A percentile compares a stretch with the other conserved stretches of the same genome.
phyloP scores from a whole-genome alignment of 2,888 invertebrate genomes.

The Teleiodes luculella region DNA sequence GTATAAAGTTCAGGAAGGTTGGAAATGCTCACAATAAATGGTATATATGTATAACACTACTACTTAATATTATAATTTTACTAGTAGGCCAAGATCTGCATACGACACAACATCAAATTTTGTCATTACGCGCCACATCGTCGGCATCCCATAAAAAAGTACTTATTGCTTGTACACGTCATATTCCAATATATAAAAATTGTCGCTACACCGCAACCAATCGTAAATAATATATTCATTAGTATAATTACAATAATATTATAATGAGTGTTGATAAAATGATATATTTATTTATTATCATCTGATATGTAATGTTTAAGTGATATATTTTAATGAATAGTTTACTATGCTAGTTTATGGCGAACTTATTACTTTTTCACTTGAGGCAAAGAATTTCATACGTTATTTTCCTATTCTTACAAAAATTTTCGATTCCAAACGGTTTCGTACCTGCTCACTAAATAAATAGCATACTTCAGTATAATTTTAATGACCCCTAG shows the following conservation, averaged over 20 bases:
- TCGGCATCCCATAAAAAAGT: conserved; percentile 69
- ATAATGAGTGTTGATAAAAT: conserved; percentile 30
- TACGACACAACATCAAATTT: conserved; percentile 71
- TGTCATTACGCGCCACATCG: conserved; percentile 54
- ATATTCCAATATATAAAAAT: conserved; percentile 49
- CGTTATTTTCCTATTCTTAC: too few species aligned
- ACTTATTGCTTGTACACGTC: conserved; percentile 79
- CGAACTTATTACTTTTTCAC: not conserved
- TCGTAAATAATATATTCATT: conserved; percentile 55
- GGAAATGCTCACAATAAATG: too few species aligned
- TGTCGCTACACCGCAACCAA: conserved; percentile 70
- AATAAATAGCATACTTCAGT: too few species aligned
- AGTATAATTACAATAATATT: conserved; percentile 41
- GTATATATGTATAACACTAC: too few species aligned
- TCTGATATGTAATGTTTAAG: conserved; percentile 51
- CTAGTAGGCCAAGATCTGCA: conserved; percentile 64
- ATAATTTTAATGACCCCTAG: not conserved
- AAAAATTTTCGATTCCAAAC: too few species aligned
- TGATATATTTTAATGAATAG: conserved; percentile 3
- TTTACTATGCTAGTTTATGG: not conserved
- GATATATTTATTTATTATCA: conserved; percentile 54
- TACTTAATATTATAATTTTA: conserved; percentile 18
- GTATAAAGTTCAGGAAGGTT: not conserved
- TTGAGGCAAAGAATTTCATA: not conserved
- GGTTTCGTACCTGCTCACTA: too few species aligned